Conservation (phyloP, 92 coral and sea anemone genomes). For the Anthopleura xanthogrammica region DNA sequence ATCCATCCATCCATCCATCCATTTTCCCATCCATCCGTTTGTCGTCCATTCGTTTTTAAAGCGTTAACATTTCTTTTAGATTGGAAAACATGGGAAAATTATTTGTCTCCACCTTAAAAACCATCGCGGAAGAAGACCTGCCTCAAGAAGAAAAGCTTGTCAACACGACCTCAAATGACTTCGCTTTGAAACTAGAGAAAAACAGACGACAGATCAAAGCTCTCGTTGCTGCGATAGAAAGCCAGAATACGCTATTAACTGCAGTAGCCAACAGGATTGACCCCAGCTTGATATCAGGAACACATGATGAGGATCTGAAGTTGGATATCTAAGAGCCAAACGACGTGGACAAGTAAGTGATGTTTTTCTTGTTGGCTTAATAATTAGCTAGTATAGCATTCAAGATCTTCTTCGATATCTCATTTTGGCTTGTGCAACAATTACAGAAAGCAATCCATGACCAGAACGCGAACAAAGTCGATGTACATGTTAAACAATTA, state of each 20-base stretch:
- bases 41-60: no score
- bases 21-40: no score
- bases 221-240: slow-evolving; percentile 8
- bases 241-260: not conserved
- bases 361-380: not conserved
- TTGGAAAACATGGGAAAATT: not conserved
- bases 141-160: not conserved
- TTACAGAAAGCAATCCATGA: no score
- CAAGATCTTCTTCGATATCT: no score
- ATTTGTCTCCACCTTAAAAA: not conserved
- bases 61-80: not conserved
- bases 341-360: not conserved
- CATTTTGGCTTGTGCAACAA: no score
- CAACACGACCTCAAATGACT: not conserved
- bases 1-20: no score
- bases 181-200: not conserved
- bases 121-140: not conserved
- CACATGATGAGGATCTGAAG: not conserved
- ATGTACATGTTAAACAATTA: no score
- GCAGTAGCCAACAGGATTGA: not conserved
- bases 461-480: no score
- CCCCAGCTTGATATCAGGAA: not conserved
- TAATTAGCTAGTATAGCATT: no score
- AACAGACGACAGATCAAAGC: slow-evolving; percentile 14
- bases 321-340: not conserved